These are phyloP conservation scores for Zaprionus ornatus DNA, from an alignment of 1,140 invertebrate genomes.

Conservation along the genomic window DNA sequence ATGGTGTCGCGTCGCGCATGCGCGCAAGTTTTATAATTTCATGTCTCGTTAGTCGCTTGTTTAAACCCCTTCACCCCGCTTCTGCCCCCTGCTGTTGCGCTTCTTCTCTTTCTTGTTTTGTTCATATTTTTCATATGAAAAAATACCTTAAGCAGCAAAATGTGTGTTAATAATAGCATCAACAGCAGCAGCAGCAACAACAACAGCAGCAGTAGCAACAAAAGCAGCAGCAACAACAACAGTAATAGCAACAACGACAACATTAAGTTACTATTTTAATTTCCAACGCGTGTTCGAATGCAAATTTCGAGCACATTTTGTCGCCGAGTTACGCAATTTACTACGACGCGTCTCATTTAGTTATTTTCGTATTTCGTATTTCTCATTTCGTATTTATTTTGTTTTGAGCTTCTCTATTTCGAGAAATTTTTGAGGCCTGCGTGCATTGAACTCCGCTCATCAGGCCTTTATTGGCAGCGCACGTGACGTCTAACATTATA, in stretches of 20 bases:
- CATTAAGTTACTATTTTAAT: slow-evolving; percentile 27
- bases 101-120: slow-evolving; percentile 24
- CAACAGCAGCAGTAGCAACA: slow-evolving; percentile 5
- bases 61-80: background rate
- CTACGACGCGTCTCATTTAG: slow-evolving; percentile 60
- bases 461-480: background rate
- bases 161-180: slow-evolving; percentile 30
- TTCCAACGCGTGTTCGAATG: slow-evolving; percentile 51
- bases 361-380: slow-evolving; percentile 43
- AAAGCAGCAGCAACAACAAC: slow-evolving; percentile 5
- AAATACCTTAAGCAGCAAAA: slow-evolving; percentile 15
- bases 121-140: slow-evolving; percentile 14
- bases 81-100: background rate
- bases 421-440: slow-evolving; percentile 20
- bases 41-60: slow-evolving; percentile 46
- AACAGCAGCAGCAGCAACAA: slow-evolving; percentile 6
- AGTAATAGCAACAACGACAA: slow-evolving; percentile 3
- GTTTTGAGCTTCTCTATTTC: background rate
- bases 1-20: slow-evolving; percentile 35
- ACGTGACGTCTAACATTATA: slow-evolving; percentile 8
- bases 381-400: background rate
- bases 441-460: slow-evolving; percentile 23
- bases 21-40: slow-evolving; percentile 63
- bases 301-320: slow-evolving; percentile 33
- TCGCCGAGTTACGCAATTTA: slow-evolving; percentile 37